These are phyloP conservation scores for Petrolisthes cinctipes DNA, from an alignment of 2,888 invertebrate genomes.

Conservation along the genomic window DNA sequence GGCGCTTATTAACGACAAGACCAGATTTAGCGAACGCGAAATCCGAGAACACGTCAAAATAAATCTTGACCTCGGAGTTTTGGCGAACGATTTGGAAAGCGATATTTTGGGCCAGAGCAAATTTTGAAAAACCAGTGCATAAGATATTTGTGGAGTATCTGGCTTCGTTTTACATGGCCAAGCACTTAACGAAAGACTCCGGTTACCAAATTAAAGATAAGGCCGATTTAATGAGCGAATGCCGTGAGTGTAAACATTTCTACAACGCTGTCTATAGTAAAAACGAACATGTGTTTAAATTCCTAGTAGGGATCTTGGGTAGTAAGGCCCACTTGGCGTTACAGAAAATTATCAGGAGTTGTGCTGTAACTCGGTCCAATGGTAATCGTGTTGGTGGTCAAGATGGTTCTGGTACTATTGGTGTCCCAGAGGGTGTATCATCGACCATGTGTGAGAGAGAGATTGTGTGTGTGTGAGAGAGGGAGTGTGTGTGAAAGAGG, in stretches of 20 bases:
- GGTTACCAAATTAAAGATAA: too few relatives aligned
- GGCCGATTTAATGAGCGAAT: too few relatives aligned
- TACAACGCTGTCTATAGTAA: constrained; percentile 49
- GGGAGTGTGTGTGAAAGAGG: too few relatives aligned
- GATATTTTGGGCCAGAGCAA: constrained; percentile 40
- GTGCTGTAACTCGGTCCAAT: too few relatives aligned
- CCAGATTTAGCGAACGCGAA: constrained; percentile 57
- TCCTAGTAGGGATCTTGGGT: constrained; percentile 56
- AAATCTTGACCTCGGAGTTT: constrained; percentile 50
- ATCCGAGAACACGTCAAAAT: constrained; percentile 25
- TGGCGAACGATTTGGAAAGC: constrained; percentile 52
- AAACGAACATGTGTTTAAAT: too few relatives aligned
- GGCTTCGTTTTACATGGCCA: too few relatives aligned
- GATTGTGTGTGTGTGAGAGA: too few relatives aligned
- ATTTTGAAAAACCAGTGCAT: constrained; percentile 61
- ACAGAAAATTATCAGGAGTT: too few relatives aligned
- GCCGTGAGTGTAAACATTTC: constrained; percentile 31
- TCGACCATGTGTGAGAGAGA: too few relatives aligned
- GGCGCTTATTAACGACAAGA: constrained; percentile 55
- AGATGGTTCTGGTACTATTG: too few relatives aligned
- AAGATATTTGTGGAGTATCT: constrained; percentile 64
- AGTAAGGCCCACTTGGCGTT: constrained; percentile 52
- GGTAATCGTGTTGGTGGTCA: too few relatives aligned
- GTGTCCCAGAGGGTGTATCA: too few relatives aligned
- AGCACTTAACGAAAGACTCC: constrained; percentile 56